Evolutionary conservation across 2,888 invertebrate genomes (phyloP).

Genomic region (Meiosimyza platycephala): DNA sequence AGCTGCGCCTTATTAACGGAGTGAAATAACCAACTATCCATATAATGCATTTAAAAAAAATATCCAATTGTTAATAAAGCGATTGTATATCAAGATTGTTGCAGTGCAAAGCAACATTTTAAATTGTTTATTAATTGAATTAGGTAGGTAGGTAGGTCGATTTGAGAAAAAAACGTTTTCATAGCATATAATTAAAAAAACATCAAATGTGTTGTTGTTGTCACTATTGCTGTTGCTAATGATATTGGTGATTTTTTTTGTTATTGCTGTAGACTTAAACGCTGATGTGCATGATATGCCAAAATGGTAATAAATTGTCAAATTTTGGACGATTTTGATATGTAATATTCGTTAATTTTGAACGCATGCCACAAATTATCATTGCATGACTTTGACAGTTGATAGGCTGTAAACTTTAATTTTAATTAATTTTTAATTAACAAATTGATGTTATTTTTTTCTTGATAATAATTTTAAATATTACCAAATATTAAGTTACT

Average conservation of each 20-base stretch:
- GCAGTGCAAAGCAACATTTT: neutral
- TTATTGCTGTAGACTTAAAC: neutral
- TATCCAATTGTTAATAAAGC: constrained; percentile 17
- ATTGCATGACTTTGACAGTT: too few relatives aligned
- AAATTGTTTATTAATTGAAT: constrained; percentile 23
- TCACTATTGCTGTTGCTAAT: neutral
- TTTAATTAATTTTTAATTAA: too few relatives aligned
- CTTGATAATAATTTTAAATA: too few relatives aligned
- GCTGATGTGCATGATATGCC: constrained; percentile 7
- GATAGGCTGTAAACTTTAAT: too few relatives aligned
- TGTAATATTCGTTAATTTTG: neutral
- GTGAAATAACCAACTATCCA: too few relatives aligned
- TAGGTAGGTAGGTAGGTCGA: neutral
- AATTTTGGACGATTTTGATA: neutral
- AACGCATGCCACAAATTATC: too few relatives aligned
- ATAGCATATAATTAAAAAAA: constrained; percentile 13
- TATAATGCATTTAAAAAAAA: too few relatives aligned
- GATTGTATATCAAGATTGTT: constrained; percentile 6
- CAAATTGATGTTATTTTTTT: too few relatives aligned
- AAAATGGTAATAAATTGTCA: neutral
- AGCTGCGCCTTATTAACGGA: too few relatives aligned
- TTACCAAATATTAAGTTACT: too few relatives aligned
- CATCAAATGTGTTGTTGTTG: constrained; percentile 4
- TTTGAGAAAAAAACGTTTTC: neutral
- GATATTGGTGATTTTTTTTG: neutral